These are phyloP conservation scores for Stichopus horrens DNA, from an alignment of 53 echinoderm and acorn worm species.

Conservation along the genomic window DNA sequence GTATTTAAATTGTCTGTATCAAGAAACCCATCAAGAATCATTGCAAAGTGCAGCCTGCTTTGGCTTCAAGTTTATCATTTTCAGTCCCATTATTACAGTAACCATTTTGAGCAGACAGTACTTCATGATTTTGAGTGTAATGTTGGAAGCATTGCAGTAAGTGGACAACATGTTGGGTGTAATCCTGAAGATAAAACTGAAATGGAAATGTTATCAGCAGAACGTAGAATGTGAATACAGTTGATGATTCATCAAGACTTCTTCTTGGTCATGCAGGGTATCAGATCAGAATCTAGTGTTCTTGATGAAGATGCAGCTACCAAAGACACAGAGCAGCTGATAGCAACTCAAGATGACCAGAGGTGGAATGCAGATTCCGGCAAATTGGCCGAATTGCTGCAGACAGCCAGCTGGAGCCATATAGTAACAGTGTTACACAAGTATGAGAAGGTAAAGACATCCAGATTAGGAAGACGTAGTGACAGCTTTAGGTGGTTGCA, in stretches of 20 bases:
- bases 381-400: slow-evolving; percentile 68
- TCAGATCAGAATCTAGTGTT: slow-evolving; percentile 55
- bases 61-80: no score
- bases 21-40: no score
- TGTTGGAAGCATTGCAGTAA: no score
- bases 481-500: background rate
- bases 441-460: slow-evolving; percentile 68
- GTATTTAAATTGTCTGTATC: no score
- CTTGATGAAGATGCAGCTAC: slow-evolving; percentile 64
- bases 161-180: no score
- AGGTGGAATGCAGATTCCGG: slow-evolving; percentile 75
- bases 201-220: background rate
- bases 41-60: no score
- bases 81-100: no score
- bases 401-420: slow-evolving; percentile 71
- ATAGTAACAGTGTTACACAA: slow-evolving; percentile 74
- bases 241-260: background rate
- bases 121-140: no score
- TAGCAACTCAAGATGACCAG: slow-evolving; percentile 52
- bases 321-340: slow-evolving; percentile 70
- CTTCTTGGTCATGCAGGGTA: slow-evolving; percentile 50
- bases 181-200: no score
- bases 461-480: background rate
- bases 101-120: no score
- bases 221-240: background rate